These are phyloP conservation scores for Drosophila insularis DNA, from an alignment of 1,140 invertebrate species.

Conservation along the genomic window DNA sequence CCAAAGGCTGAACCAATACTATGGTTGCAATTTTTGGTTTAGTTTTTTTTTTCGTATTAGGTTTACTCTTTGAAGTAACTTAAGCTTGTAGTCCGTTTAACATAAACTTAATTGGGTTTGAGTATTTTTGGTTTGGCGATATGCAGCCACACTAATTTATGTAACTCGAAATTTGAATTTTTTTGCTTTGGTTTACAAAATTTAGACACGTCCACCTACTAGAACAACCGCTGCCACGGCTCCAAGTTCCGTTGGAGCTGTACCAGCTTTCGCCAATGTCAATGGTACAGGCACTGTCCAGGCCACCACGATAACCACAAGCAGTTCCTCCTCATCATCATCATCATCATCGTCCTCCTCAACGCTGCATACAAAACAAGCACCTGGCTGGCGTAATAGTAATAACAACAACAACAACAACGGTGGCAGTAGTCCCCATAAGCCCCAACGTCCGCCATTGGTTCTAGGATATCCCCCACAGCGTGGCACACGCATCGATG, in stretches of 20 bases:
- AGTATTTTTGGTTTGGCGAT: background rate
- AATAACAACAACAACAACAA: constrained; percentile 69
- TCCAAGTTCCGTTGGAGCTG: constrained; percentile 35
- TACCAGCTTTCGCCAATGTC: constrained; percentile 47
- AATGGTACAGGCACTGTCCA: constrained; percentile 68
- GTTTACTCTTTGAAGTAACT: too few species aligned
- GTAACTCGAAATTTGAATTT: background rate
- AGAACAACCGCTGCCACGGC: constrained; percentile 43
- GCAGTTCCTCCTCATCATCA: constrained; percentile 44
- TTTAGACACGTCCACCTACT: constrained; percentile 64
- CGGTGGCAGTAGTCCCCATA: constrained; percentile 81
- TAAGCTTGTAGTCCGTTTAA: too few species aligned
- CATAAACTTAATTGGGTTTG: background rate
- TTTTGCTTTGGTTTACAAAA: constrained; percentile 10
- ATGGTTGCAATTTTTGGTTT: background rate
- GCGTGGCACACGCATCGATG: constrained; percentile 84
- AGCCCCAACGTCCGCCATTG: constrained; percentile 87
- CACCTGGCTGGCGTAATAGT: constrained; percentile 73
- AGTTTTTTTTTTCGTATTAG: background rate
- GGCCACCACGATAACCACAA: constrained; percentile 63
- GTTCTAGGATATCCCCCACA: constrained; percentile 88
- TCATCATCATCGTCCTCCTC: constrained; percentile 31
- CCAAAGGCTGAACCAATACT: too few species aligned
- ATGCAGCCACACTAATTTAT: background rate
- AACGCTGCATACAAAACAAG: constrained; percentile 34